Percentiles rank a stretch among this genome's conserved stretches.
phyloP scores from a whole-genome alignment of 1,140 invertebrate genomes.

The Archegozetes longisetosus region DNA sequence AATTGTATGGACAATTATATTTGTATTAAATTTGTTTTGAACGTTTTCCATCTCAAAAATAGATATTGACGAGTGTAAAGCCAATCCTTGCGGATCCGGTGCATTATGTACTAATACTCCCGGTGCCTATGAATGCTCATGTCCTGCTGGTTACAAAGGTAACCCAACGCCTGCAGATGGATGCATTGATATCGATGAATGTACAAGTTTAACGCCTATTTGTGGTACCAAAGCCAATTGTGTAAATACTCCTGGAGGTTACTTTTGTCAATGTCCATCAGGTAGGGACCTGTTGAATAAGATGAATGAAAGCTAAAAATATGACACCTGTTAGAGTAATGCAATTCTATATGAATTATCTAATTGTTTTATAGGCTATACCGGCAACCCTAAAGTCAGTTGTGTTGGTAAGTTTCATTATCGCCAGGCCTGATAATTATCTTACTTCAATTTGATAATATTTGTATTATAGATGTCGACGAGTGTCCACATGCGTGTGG shows the following conservation, averaged over 20 bases:
- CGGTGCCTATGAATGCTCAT: slow-evolving; percentile 39
- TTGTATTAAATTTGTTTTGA: too few species aligned
- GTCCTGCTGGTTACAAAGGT: slow-evolving; percentile 12
- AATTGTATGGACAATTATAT: too few species aligned
- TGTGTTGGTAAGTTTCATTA: slow-evolving; percentile 18
- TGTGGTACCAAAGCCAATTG: slow-evolving; percentile 69
- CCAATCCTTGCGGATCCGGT: slow-evolving; percentile 48
- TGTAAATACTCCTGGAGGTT: slow-evolving; percentile 63
- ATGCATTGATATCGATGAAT: slow-evolving; percentile 37
- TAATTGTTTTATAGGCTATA: slow-evolving; percentile 51
- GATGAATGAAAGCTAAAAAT: slow-evolving; percentile 13
- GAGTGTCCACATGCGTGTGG: slow-evolving; percentile 36
- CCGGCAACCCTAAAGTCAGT: slow-evolving; percentile 31
- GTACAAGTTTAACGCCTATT: slow-evolving; percentile 31
- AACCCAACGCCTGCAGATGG: slow-evolving; percentile 23
- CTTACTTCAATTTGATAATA: background rate
- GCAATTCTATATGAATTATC: slow-evolving; percentile 55
- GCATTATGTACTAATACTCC: slow-evolving; percentile 53
- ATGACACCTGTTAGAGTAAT: slow-evolving; percentile 54
- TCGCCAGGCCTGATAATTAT: too few species aligned
- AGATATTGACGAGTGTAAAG: slow-evolving; percentile 51
- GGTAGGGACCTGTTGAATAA: slow-evolving; percentile 58
- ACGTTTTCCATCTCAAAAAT: too few species aligned
- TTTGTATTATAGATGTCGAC: slow-evolving; percentile 36
- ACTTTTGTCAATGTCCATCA: slow-evolving; percentile 65